phyloP scores from a whole-genome alignment of 2,797 vertebrate species.

The Hafferia zeledoni region DNA sequence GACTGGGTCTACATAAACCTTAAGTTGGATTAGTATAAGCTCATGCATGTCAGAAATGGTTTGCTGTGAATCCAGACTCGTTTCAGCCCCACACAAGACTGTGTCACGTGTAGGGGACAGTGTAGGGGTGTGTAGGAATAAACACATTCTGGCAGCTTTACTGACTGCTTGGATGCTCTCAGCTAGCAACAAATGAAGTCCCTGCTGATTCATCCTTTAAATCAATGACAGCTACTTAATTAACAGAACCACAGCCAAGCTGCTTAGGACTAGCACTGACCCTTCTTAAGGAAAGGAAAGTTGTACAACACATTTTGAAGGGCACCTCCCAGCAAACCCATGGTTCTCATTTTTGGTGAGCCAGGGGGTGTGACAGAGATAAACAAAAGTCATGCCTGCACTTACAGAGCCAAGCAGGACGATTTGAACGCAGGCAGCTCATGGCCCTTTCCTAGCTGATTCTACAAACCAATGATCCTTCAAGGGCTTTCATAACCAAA shows the following conservation, averaged over 20 bases:
- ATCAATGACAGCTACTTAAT: slow-evolving; percentile 44
- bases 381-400: neutral
- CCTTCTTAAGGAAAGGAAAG: slow-evolving; percentile 18
- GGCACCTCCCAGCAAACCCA: neutral
- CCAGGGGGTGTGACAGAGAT: neutral
- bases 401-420: neutral
- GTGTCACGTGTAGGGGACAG: neutral
- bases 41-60: slow-evolving; percentile 79
- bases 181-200: neutral
- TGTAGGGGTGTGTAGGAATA: neutral
- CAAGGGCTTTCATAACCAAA: neutral
- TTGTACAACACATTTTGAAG: slow-evolving; percentile 8
- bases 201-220: slow-evolving; percentile 51
- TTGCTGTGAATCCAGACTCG: neutral
- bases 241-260: slow-evolving; percentile 32
- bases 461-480: neutral
- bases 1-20: slow-evolving; percentile 79
- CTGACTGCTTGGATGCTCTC: slow-evolving; percentile 19
- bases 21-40: slow-evolving; percentile 87
- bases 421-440: neutral
- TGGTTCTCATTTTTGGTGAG: neutral
- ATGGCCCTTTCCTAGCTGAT: neutral
- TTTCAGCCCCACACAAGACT: neutral
- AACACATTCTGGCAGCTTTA: slow-evolving; percentile 8
- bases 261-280: slow-evolving; percentile 17